Evolutionary conservation across 2,113 vertebrate genomes (phyloP).

Genomic region (Phasianus colchicus): DNA sequence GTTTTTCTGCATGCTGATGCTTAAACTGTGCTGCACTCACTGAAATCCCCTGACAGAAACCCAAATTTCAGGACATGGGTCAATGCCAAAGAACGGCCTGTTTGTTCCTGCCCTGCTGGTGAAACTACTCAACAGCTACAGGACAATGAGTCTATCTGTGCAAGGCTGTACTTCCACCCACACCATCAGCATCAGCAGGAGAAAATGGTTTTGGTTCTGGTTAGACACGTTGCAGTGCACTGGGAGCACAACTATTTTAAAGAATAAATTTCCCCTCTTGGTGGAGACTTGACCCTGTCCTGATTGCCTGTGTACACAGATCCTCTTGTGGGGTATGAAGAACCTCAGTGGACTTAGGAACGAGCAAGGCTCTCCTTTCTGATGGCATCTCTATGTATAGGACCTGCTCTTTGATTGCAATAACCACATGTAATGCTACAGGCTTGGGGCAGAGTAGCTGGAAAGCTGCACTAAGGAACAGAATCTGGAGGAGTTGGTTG

Average conservation of each 20-base stretch:
- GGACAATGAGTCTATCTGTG: neutral
- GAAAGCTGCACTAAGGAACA: too few species aligned
- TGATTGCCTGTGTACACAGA: neutral
- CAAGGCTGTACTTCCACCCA: neutral
- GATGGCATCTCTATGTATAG: neutral
- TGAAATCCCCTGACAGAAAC: conserved; percentile 7
- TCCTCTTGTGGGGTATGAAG: neutral
- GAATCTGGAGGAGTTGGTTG: too few species aligned
- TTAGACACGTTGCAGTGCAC: neutral
- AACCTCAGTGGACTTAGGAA: fast-evolving
- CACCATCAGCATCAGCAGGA: neutral
- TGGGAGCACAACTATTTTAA: neutral
- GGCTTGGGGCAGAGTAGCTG: too few species aligned
- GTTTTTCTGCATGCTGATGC: fast-evolving
- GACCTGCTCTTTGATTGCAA: too few species aligned
- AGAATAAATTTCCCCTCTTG: fast-evolving
- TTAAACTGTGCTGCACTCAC: neutral
- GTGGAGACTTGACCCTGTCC: neutral
- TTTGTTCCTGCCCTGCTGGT: conserved; percentile 43
- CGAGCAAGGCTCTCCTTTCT: neutral
- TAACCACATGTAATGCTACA: too few species aligned
- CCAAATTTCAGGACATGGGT: conserved; percentile 6
- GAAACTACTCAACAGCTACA: neutral
- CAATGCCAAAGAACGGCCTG: conserved; percentile 18
- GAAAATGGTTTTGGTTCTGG: neutral